Evolutionary conservation across 2,888 invertebrate genomes (phyloP), one percentile per base, ranked within the genome.

Genomic region (Diplolepis rosae): DNA sequence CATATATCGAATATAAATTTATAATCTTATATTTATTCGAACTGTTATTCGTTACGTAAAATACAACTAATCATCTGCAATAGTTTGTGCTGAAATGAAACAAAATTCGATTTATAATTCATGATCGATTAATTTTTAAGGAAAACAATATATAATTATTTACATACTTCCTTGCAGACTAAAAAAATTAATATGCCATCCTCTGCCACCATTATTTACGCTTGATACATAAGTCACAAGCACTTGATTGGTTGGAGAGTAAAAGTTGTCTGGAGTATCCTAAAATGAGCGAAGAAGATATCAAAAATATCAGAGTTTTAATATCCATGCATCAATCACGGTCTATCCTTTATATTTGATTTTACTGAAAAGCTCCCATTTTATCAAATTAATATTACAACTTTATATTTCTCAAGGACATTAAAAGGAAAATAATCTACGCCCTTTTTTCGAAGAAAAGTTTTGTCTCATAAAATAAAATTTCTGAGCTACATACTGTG

Each of bases 151-250:
- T 68, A 22, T 24, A 11, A 1, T 50, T 66, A 15, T 42, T 68
- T 45, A 52, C 65, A 65, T 71, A 77, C 77, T 69, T 50, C 75
- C 72, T 32, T 72, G 13, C 68, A 69, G 69, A 15, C 72, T 69
- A 15, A 13, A 30, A 74, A 91, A 91, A 6, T 77, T 69, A 42
- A 91, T 90, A 2, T 90, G 83, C 93, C 94, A 95, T 22, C 95
- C 95, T 1, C 91, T 91, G 7, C 95, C 95, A 24, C 92, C 92
- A 81, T 94, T 95, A 79, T 94, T 93, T 61, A 91, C 88, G 11
- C 92, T 92, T 32, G 94, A 93, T 50, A 90, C 90, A 83, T 93
- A 94, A 0, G 91, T 90, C 11, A 95, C 89, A 51, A 90, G 89
- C 0, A 95, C 86, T 70, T 89, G 89, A 83, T 93, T 92, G 7